These are phyloP conservation scores for Lampropteryx suffumata DNA, from an alignment of 2,888 invertebrate species.

Conservation along the genomic window DNA sequence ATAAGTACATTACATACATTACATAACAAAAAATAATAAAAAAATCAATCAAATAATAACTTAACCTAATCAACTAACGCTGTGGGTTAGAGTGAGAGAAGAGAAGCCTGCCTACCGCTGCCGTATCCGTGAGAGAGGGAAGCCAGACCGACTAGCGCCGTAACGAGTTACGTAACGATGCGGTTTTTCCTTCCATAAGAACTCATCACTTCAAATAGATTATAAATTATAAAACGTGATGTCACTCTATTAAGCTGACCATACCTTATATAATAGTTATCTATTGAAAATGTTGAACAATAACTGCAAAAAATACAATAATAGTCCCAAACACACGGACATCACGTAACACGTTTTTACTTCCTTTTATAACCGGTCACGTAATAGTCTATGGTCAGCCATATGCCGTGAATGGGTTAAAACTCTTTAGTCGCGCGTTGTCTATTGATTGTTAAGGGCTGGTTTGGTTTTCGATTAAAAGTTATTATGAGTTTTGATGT, in stretches of 20 bases:
- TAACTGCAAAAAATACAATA: slow-evolving; percentile 53
- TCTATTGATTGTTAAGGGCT: slow-evolving; percentile 54
- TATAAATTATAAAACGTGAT: slow-evolving; percentile 10
- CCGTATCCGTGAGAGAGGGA: no score
- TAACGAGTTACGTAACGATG: no score
- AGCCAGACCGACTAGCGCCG: no score
- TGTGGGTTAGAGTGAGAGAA: no score
- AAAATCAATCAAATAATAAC: no score
- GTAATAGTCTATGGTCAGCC: slow-evolving; percentile 47
- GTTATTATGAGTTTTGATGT: slow-evolving; percentile 19
- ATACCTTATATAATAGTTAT: slow-evolving; percentile 49
- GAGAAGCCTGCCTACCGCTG: no score
- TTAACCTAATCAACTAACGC: no score
- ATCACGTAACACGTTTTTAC: slow-evolving; percentile 36
- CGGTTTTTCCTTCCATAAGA: no score
- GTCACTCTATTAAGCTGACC: slow-evolving; percentile 54
- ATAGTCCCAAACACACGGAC: slow-evolving; percentile 49
- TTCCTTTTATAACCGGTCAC: slow-evolving; percentile 48
- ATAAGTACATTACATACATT: no score
- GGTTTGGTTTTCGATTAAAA: slow-evolving; percentile 36
- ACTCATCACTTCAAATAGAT: no score
- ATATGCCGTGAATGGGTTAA: slow-evolving; percentile 58
- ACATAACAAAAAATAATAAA: no score
- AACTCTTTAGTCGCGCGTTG: slow-evolving; percentile 49
- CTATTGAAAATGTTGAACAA: slow-evolving; percentile 48